Percentiles rank a stretch among this genome's conserved stretches.
Evolutionary conservation across 1,140 invertebrate genomes (phyloP).

Genomic region (Diabrotica virgifera): DNA sequence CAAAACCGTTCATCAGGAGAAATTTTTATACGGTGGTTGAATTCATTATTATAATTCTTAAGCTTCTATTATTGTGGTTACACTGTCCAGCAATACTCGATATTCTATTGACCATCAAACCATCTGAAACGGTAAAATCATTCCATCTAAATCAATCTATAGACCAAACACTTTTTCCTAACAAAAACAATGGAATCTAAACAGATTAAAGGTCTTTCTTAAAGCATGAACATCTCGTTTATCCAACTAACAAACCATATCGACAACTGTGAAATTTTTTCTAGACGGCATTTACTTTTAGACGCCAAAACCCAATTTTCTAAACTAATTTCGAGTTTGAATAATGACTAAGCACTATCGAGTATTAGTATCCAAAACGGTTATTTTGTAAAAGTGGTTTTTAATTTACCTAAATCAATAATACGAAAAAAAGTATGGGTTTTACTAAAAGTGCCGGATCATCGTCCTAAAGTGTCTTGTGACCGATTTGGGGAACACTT

Average conservation of each 20-base stretch:
- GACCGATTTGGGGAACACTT: slow-evolving; percentile 6
- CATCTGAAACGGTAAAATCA: neutral
- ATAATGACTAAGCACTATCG: slow-evolving; percentile 20
- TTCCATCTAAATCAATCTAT: neutral
- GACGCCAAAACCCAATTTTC: slow-evolving; percentile 25
- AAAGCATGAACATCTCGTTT: slow-evolving; percentile 17
- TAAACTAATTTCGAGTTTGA: slow-evolving; percentile 20
- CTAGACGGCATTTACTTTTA: slow-evolving; percentile 23
- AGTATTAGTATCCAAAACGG: slow-evolving; percentile 20
- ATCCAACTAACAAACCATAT: slow-evolving; percentile 21
- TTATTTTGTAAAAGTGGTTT: slow-evolving; percentile 23
- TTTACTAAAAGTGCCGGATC: slow-evolving; percentile 29
- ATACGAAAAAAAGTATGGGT: slow-evolving; percentile 24
- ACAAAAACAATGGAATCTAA: slow-evolving; percentile 9
- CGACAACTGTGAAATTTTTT: slow-evolving; percentile 26
- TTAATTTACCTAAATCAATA: slow-evolving; percentile 26
- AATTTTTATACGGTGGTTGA: no score
- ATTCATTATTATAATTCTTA: no score
- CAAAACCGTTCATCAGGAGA: no score
- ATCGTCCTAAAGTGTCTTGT: slow-evolving; percentile 24
- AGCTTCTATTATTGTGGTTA: no score
- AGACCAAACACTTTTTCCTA: neutral
- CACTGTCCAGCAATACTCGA: no score
- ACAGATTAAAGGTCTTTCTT: slow-evolving; percentile 15
- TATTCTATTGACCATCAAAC: neutral